These are phyloP conservation scores for Meghimatium bilineatum DNA, from an alignment of 2,888 invertebrate species.

Conservation along the genomic window DNA sequence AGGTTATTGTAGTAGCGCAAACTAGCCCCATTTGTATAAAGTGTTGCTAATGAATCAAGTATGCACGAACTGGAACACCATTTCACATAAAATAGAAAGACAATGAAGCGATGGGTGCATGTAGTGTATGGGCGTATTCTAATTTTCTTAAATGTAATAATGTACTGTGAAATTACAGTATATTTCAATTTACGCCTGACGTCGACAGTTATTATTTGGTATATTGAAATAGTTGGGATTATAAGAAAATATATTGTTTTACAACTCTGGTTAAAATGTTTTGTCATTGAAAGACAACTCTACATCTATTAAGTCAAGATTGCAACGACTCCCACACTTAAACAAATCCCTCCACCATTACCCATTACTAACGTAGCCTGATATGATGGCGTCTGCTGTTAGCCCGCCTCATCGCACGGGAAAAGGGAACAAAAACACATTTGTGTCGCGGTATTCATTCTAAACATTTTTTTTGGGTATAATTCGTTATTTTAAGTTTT, in stretches of 20 bases:
- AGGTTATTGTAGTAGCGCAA: neutral
- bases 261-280: neutral
- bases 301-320: neutral
- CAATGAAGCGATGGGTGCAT: neutral
- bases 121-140: too few relatives aligned
- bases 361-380: neutral
- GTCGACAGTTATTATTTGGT: neutral
- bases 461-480: neutral
- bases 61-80: neutral
- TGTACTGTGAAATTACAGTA: neutral
- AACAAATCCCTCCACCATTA: neutral
- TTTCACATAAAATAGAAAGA: neutral
- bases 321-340: neutral
- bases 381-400: conserved; percentile 33
- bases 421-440: conserved; percentile 28
- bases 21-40: neutral
- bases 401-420: conserved; percentile 15
- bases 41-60: neutral
- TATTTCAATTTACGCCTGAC: neutral
- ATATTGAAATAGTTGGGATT: neutral
- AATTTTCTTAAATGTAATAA: neutral
- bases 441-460: neutral
- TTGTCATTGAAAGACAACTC: neutral
- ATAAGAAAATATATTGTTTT: neutral
- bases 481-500: too few relatives aligned